Evolutionary conservation across 2,888 invertebrate genomes (phyloP), one percentile per base, ranked within the genome.

Genomic region (Pantelozetes paolii): DNA sequence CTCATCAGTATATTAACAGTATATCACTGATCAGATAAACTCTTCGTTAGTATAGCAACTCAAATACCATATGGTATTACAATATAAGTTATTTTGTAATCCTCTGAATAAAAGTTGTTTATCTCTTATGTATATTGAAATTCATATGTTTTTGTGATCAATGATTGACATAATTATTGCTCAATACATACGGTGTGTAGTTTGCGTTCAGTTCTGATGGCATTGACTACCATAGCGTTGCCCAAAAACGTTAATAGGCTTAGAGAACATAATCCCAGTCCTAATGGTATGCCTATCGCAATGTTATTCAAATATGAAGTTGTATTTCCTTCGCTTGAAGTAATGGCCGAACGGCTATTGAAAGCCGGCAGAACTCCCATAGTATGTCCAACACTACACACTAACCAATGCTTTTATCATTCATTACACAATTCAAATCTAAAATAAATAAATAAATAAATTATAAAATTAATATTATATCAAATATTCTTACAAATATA

Each of bases 151-250:
- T 50, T 23, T n/a, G 23, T 50, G 23, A 23, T 50, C 50, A 50
- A 50, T 50, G 50, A 50, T 50, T 50, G 50, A 50, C 50, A 50
- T 3, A 50, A 50, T 50, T 20, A 50, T 50, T 23, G 20, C 6
- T 15, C 9, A 50, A 40, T 64, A 79, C 83, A 81, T 78, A 84
- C 84, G 78, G 84, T 83, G 78, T 84, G 84, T 0, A 84, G 81
- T 32, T 84, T 80, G 69, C 82, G 81, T 77, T 84, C 84, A 0
- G 84, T 84, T 18, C 84, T 77, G 11, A 84, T 84, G 13, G 84
- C 84, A 76, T 84, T 83, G 18, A 84, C 80, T 5, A 84, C 84
- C 80, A 84, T 81, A 2, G 83, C 83, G 76, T 84, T 84, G 18
- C 84, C 84, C 20, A 83, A 80, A 62, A 82, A 80, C 18, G 84